Conservation (phyloP, 1,140 invertebrate species). For the Conus ventricosus region DNA sequence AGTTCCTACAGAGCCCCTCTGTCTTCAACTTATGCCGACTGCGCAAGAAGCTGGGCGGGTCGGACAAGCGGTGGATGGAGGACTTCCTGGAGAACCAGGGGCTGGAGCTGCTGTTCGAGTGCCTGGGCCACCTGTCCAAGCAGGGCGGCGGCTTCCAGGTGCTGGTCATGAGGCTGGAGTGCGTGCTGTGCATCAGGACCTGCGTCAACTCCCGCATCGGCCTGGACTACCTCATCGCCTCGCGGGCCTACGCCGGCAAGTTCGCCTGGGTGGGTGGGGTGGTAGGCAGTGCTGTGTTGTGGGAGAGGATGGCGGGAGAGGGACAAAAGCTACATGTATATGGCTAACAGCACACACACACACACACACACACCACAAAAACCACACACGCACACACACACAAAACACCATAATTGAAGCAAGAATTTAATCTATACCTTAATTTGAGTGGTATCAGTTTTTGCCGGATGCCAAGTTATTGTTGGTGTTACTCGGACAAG, state of each 20-base stretch:
- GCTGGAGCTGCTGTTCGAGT: constrained; percentile 75
- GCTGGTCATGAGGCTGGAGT: constrained; percentile 67
- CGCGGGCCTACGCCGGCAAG: constrained; percentile 46
- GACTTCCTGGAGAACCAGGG: constrained; percentile 75
- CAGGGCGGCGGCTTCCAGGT: constrained; percentile 13
- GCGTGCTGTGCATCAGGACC: constrained; percentile 74
- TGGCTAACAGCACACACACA: not conserved
- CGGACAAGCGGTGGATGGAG: constrained; percentile 71
- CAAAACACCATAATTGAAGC: too few species aligned
- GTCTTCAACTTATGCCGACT: constrained; percentile 54
- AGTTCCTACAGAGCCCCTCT: constrained; percentile 50
- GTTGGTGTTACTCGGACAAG: too few species aligned
- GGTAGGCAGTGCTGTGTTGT: not conserved
- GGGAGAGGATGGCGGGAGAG: too few species aligned
- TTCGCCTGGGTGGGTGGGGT: constrained; percentile 60
- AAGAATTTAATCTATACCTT: too few species aligned
- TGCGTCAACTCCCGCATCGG: constrained; percentile 77
- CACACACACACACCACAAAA: too few species aligned
- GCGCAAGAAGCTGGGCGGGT: constrained; percentile 49
- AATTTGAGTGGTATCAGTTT: too few species aligned
- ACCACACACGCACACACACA: too few species aligned
- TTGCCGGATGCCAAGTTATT: too few species aligned
- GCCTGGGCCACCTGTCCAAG: constrained; percentile 67
- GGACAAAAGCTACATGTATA: not conserved
- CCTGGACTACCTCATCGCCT: constrained; percentile 63